A percentile compares a stretch with the other conserved stretches of the same genome.
Conservation (phyloP, 2,113 vertebrate species). For the Ardeotis arabs region DNA sequence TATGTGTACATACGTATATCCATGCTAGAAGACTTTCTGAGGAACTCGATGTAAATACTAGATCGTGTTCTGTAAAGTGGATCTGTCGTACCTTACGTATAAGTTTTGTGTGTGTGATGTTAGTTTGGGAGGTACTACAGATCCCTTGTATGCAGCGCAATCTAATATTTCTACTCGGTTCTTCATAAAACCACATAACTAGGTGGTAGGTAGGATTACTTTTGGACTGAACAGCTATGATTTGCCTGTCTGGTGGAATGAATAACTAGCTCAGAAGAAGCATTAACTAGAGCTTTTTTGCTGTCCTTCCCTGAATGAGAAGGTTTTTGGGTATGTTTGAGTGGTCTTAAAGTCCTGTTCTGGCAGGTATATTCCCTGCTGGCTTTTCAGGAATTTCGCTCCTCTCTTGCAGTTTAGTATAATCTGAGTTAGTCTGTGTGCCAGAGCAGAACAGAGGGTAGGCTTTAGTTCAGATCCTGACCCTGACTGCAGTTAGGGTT, state of each 20-base stretch:
- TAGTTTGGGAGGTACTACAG: not conserved
- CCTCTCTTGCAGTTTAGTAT: not conserved
- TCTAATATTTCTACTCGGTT: not conserved
- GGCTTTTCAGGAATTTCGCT: not conserved
- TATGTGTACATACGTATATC: rapidly evolving
- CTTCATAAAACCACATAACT: not conserved
- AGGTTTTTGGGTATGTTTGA: not conserved
- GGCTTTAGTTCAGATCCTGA: not conserved
- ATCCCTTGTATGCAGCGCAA: not conserved
- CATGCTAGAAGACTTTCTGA: not conserved
- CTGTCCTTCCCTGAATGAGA: not conserved
- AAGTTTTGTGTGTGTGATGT: not conserved
- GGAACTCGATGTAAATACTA: not conserved
- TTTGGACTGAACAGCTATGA: not conserved
- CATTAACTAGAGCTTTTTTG: not conserved
- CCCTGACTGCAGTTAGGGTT: not conserved
- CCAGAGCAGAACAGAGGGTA: not conserved
- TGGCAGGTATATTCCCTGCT: not conserved
- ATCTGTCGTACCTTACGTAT: not conserved
- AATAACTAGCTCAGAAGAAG: not conserved
- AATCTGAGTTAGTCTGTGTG: not conserved
- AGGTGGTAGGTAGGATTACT: not conserved
- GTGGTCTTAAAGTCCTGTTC: not conserved
- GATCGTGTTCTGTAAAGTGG: not conserved
- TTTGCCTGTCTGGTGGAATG: not conserved